Evolutionary conservation across 2,797 vertebrate genomes (phyloP), one percentile per base, ranked within the genome.

Genomic region (Helarctos malayanus): DNA sequence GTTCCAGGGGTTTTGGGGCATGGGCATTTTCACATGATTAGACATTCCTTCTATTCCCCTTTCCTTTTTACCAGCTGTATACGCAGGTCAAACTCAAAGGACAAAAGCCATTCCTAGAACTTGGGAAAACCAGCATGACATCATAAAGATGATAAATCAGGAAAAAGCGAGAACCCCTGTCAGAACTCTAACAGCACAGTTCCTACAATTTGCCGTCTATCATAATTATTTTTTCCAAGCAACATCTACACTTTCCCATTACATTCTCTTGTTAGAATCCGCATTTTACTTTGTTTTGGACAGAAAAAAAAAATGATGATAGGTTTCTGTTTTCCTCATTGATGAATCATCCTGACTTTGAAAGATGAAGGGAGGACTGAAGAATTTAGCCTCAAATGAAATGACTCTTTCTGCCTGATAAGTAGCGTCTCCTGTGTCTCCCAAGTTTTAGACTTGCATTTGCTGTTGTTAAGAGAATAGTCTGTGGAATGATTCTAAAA

Each of bases 401-500:
- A 38, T 73, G 54, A 84, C 65, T 41, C 21, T 13, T 59, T 65
- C n/a, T 91, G 32, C 57, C 63, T 21, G 27, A 63, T 59, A 75
- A 80, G 19, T 38, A 56, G 4, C 63, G 49, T 65, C 27, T 35
- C 73, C n/a, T 4, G 11, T 41, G 47, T 79, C 13, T 73, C 41
- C 12, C 7, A 65, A 35, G 35, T 73, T 80, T 73, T 18, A 92
- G 38, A 69, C 56, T 75, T 89, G 32, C 27, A 27, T 84, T 78
- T 73, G 63, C 41, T 73, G 27, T 61, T 94, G 54, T 94, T 92
- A 76, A 84, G 88, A 71, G 79, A 69, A 47, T 71, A 83, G 45
- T 41, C 15, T 14, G 25, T 56, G n/a, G 71, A 88, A 15, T 78
- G 45, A 47, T 83, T 78, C 27, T 82, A 63, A 56, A 88, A 23